phyloP scores from a whole-genome alignment of 2,797 vertebrate species.

The Orientallactaga sibirica region DNA sequence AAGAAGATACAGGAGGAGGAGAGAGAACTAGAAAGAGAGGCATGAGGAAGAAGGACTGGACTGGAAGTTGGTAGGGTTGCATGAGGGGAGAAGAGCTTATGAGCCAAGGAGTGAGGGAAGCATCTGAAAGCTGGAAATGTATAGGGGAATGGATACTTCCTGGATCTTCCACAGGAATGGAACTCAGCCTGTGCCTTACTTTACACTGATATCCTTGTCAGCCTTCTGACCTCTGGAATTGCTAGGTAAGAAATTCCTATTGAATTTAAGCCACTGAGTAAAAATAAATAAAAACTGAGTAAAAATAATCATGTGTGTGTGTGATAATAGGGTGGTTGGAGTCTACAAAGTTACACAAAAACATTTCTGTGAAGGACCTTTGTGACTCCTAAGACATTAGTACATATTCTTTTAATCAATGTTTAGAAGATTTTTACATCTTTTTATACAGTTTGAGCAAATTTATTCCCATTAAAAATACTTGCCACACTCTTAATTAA shows the following conservation, averaged over 20 bases:
- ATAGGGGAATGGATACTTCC: not conserved
- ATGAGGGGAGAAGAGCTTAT: not conserved
- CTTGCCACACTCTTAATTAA: slow-evolving; percentile 51
- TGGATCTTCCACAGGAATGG: not conserved
- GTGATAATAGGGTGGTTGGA: not conserved
- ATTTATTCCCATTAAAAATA: slow-evolving; percentile 55
- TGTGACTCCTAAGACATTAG: slow-evolving; percentile 11
- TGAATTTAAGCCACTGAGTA: not conserved
- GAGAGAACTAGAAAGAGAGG: accelerated
- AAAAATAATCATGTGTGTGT: not conserved
- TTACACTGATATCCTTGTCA: not conserved
- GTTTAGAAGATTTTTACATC: not conserved
- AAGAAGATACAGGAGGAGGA: not conserved
- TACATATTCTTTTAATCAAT: slow-evolving; percentile 17
- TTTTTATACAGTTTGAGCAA: slow-evolving; percentile 1
- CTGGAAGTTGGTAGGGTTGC: accelerated
- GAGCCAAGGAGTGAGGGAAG: not conserved
- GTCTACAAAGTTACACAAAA: not conserved
- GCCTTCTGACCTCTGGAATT: not conserved
- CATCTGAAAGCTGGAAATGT: not conserved
- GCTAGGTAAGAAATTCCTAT: not conserved
- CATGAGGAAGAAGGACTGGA: accelerated
- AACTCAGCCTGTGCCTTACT: not conserved
- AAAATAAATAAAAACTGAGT: not conserved
- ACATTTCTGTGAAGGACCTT: not conserved